Conservation (phyloP, 2,113 vertebrate genomes). For the Meleagris gallopavo region DNA sequence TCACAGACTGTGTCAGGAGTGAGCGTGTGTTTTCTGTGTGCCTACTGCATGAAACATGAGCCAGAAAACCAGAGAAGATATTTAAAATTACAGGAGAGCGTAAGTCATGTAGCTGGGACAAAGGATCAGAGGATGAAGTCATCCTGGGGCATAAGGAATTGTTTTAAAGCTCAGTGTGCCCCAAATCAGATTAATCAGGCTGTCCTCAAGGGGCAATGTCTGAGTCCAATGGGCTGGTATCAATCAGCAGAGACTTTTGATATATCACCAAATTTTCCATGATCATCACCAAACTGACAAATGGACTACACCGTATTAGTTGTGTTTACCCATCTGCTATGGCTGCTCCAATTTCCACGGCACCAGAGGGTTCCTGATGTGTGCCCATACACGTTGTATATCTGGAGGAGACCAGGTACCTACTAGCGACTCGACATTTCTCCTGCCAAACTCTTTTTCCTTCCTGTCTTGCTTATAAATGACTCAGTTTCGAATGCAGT, state of each 20-base stretch:
- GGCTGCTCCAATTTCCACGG: neutral
- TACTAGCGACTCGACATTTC: neutral
- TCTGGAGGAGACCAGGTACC: neutral
- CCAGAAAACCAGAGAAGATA: neutral
- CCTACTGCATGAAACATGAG: neutral
- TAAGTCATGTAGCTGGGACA: fast-evolving
- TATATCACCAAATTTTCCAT: neutral
- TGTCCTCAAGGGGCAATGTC: neutral
- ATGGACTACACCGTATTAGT: fast-evolving
- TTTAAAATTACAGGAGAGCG: neutral
- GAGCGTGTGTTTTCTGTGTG: neutral
- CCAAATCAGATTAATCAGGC: neutral
- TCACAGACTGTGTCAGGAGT: neutral
- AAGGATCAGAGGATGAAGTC: neutral
- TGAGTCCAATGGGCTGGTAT: fast-evolving
- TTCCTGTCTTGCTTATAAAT: neutral
- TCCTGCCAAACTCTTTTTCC: neutral
- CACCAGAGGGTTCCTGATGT: neutral
- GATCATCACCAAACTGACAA: neutral
- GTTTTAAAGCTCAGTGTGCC: neutral
- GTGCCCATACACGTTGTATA: fast-evolving
- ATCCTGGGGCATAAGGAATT: neutral
- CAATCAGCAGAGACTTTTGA: neutral
- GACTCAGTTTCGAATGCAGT: neutral
- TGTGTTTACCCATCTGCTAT: neutral